phyloP scores from a whole-genome alignment of 2,113 vertebrate species.

The Eurystomus gularis region DNA sequence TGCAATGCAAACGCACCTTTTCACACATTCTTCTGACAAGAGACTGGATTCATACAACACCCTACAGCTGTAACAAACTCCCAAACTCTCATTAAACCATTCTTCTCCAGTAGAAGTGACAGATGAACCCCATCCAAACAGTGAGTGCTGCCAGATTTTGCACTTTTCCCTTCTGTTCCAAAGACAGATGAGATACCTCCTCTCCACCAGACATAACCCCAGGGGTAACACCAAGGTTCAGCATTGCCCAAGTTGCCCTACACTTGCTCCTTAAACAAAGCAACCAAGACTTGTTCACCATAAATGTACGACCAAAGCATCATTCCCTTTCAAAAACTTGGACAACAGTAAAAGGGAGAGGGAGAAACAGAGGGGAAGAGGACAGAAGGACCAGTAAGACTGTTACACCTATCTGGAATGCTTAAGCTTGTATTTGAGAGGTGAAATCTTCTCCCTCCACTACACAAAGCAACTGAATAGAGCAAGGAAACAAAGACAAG shows the following conservation, averaged over 20 bases:
- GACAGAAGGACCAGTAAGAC: not conserved
- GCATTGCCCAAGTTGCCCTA: not conserved
- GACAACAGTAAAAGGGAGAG: not conserved
- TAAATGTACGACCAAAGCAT: fast-evolving
- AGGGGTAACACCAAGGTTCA: not conserved
- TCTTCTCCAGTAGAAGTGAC: not conserved
- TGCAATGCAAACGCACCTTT: not conserved
- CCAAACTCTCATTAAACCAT: not conserved
- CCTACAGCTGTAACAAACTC: not conserved
- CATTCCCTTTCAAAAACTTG: not conserved
- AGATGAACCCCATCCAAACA: not conserved
- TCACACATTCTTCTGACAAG: not conserved
- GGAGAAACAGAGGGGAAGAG: not conserved
- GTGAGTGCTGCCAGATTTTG: not conserved
- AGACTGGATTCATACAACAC: not conserved
- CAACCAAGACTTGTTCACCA: not conserved
- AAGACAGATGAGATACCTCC: fast-evolving
- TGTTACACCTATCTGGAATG: not conserved
- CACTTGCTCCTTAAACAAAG: not conserved
- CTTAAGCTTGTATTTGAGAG: not conserved
- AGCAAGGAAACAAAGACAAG: not conserved
- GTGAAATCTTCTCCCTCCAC: not conserved
- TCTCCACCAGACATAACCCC: not conserved
- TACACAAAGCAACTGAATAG: not conserved
- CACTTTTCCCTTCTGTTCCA: not conserved